Base-by-base conservation (phyloP, 2,113 vertebrate species). In the Prietella phreatophila region DNA sequence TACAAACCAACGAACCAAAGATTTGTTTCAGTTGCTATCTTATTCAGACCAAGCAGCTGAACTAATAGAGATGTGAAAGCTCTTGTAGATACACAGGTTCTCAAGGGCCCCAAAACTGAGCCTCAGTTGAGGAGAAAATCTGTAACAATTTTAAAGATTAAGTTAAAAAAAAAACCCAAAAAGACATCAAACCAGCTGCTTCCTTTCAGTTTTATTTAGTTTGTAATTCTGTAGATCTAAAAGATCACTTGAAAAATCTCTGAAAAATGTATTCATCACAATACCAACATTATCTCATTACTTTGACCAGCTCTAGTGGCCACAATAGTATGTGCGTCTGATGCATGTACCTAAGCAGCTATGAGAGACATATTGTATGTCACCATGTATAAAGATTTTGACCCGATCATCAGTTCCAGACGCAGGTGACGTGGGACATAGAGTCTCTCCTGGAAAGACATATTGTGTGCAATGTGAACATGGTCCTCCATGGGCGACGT, bases 401-500 rank as follows among this genome's bases (percentile, higher is more conserved):
- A 58, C 58, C 33, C 30, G 27, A 50, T 36, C 83, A 19, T 79
- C 60, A n/a, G 60, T 22, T 53, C 71, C 82, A 19, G 61, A 42
- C 33, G 79, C 20, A 82, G 61, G 30, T 87, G 85, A 82, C 86
- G 56, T 50, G 55, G n/a, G 85, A 82, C 86, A 73, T 50, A 36
- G n/a, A 82, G 63, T 82, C 27, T 20, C 86, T 82, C 10, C 39
- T 39, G 20, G 42, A 78, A 39, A 22, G 58, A 67, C 58, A 25
- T 50, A 20, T 78, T 2, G 47, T 60, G 82, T 79, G 87, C 25
- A 56, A 42, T 50, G 33, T 56, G 42, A 83, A 27, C 71, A 73
- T 65, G 69, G 71, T 42, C 27, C 81, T n/a, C 67, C 39, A 36
- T 20, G 50, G 78, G 75, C 33, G 63, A 33, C 8, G 76, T 85